Conservation (phyloP, 2,888 invertebrate genomes). For the Noctua janthe region DNA sequence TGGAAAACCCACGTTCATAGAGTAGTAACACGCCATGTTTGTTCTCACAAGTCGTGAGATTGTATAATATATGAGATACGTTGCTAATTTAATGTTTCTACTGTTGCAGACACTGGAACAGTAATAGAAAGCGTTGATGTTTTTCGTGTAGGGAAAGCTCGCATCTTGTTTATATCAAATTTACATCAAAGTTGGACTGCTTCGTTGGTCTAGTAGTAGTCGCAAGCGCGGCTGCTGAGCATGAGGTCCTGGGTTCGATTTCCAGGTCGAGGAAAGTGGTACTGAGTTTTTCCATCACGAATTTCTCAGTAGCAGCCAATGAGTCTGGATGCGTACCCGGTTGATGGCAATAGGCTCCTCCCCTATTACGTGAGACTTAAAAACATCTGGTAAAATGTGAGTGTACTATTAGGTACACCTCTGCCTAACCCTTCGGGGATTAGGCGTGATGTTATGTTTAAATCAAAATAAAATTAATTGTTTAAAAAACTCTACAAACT, state of each 20-base stretch:
- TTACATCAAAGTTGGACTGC: not conserved
- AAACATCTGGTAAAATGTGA: too few relatives aligned
- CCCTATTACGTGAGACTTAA: too few relatives aligned
- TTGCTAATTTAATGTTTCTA: not conserved
- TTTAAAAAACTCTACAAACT: not conserved
- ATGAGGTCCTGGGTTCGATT: too few relatives aligned
- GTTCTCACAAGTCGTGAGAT: not conserved
- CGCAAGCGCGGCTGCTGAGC: too few relatives aligned
- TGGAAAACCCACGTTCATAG: conserved; percentile 26
- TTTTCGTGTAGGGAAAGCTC: not conserved
- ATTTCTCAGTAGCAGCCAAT: too few relatives aligned
- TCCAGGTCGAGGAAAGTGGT: too few relatives aligned
- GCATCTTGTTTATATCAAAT: not conserved
- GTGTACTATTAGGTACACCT: too few relatives aligned
- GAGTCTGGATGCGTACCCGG: too few relatives aligned
- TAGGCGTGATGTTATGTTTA: not conserved
- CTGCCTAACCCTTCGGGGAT: too few relatives aligned
- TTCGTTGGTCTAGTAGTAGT: too few relatives aligned
- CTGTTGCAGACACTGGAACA: not conserved
- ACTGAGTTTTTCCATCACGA: too few relatives aligned
- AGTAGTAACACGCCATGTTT: conserved; percentile 11
- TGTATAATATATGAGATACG: conserved; percentile 4
- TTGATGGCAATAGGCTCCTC: too few relatives aligned
- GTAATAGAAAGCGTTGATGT: not conserved
- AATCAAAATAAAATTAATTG: not conserved